A percentile compares a stretch with the other conserved stretches of the same genome.
phyloP scores from a whole-genome alignment of 92 coral and sea anemone species.

The Montipora capitata region DNA sequence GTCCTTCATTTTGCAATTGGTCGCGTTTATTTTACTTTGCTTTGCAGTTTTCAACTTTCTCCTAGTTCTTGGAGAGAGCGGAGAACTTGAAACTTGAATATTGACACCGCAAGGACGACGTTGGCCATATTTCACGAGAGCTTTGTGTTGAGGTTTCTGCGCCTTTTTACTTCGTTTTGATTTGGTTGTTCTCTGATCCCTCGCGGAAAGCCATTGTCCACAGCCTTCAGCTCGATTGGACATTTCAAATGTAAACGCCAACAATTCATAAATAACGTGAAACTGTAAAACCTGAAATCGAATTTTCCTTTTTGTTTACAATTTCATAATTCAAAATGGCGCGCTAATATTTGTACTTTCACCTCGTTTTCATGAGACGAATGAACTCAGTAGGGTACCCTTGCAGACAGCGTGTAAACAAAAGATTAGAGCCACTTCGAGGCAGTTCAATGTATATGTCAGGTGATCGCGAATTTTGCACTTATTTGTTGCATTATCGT shows the following conservation, averaged over 20 bases:
- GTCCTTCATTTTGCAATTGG: background rate
- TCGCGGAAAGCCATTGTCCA: conserved; percentile 94
- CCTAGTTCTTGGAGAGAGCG: conserved; percentile 72
- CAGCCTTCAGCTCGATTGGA: conserved; percentile 81
- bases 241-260: conserved; percentile 2
- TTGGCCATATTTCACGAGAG: background rate
- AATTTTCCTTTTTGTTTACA: background rate
- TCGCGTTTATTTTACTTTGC: conserved; percentile 73
- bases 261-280: background rate
- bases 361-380: conserved; percentile 23
- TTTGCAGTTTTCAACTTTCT: conserved; percentile 68
- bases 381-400: conserved; percentile 7
- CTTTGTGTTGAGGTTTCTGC: conserved; percentile 18
- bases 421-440: background rate
- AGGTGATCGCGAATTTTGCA: no score
- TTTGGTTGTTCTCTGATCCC: conserved; percentile 50
- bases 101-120: conserved; percentile 16
- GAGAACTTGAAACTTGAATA: conserved; percentile 65
- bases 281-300: background rate
- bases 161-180: background rate
- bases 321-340: conserved; percentile 33
- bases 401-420: no score
- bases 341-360: background rate
- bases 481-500: no score
- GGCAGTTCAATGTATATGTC: no score